Base-by-base conservation (phyloP, 2,888 invertebrate species). In the Girardia tigrina region DNA sequence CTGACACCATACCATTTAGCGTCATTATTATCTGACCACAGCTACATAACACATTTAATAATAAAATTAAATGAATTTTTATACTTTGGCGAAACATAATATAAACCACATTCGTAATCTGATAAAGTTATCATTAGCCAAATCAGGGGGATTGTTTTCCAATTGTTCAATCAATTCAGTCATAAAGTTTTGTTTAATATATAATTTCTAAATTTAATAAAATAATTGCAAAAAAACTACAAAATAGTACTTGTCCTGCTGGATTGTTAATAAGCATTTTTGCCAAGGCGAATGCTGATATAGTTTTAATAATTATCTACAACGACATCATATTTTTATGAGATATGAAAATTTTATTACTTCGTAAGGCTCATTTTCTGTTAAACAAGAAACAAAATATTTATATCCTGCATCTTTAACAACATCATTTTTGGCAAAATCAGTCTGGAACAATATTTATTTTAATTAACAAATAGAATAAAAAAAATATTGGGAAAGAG, bases 201-300 rank as follows among this genome's bases (percentile, higher is more conserved):
- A 91, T 14, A 91, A 91, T 81, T 92, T 91, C 83, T 86, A 82
- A 12, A 74, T 28, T 69, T 71, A 77, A 75, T 73, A 77, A 74
- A 70, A 72, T 12, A 26, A 8, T 27, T 12, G 12, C 23, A 72
- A 26, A 8, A 72, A 26, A 16, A 42, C 27, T 8, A 29, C n/a
- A 16, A 71, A 36, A 2, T 73, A 77, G 78, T 78, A 84, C 84
- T 86, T 94, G 94, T 0, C 94, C 94, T 28, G 89, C 88, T 69
- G 88, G 88, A 84, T 91, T 91, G 81, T 91, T 89, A 83, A 92
- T 90, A 29, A 97, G 94, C 78, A 97, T 91, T 81, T 91, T 90
- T 0, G 95, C 90, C 78, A 98, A 85, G 23, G 95, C 92, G 85
- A 94, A 98, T 26, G 94, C 94, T 1, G 97, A 92, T 83, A 94